Percentiles rank a stretch among this genome's conserved stretches.
Evolutionary conservation across 2,888 invertebrate species (phyloP).

Genomic region (Netelia melanura): DNA sequence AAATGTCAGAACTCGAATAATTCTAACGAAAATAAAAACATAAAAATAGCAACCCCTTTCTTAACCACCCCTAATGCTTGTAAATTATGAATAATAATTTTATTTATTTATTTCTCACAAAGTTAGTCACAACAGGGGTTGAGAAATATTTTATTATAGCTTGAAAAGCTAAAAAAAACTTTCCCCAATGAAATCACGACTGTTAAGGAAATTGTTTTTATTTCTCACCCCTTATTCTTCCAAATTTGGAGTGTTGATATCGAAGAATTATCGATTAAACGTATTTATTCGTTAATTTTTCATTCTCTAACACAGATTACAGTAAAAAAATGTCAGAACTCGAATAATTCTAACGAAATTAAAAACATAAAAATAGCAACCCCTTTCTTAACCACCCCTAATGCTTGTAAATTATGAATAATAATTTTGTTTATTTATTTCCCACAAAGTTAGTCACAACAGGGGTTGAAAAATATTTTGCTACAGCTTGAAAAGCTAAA

Average conservation of each 20-base stretch:
- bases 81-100: background rate
- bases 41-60: too few species aligned
- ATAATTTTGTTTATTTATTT: background rate
- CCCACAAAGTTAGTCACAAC: background rate
- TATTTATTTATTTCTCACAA: background rate
- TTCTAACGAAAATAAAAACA: too few species aligned
- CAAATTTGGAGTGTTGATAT: background rate
- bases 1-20: too few species aligned
- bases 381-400: too few species aligned
- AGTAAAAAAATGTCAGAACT: too few species aligned
- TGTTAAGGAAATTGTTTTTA: background rate
- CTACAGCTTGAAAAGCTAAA: conserved; percentile 15
- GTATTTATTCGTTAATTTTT: background rate
- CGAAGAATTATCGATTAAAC: conserved; percentile 23
- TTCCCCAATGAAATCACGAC: conserved; percentile 1
- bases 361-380: too few species aligned
- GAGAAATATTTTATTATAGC: conserved; percentile 20
- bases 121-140: background rate
- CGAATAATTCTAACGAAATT: too few species aligned
- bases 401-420: background rate
- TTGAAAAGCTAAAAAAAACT: conserved; percentile 6
- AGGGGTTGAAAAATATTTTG: conserved; percentile 12
- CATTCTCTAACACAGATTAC: background rate
- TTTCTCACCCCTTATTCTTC: background rate
- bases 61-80: background rate